Base-by-base conservation (phyloP, 2,113 vertebrate genomes). In the Otus sunia region DNA sequence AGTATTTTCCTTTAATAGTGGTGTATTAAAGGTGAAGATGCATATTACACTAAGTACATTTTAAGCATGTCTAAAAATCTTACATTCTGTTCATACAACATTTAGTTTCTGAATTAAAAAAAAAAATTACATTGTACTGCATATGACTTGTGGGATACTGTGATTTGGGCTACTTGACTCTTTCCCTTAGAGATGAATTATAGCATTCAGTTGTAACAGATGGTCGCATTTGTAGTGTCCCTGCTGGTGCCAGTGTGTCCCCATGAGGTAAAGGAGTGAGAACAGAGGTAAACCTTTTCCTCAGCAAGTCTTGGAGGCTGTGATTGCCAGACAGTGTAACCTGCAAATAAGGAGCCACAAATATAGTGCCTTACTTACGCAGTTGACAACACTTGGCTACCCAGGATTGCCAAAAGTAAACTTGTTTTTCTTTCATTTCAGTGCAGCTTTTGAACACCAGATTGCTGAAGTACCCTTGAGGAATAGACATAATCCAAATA, bases 151-250 rank as follows among this genome's bases (percentile, higher is more conserved):
- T 41, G 9, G 14, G 26, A 26, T 82, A 45, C 8, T 79, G 15
- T 41, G 72, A 50, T 39, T 86, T 59, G 32, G 21, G 5, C 15
- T 83, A 39, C 18, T 68, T 73, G 27, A 12, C 3, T 47, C 80
- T 76, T 83, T 79, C 13, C 5, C 6, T 60, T 49, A 23, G 18
- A 72, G n/a, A 67, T 18, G 4, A 63, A 52, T 63, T 32, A 22
- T 21, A 56, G 26, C 4, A 37, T 47, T 52, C n/a, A 55, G 3
- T 36, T 72, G 36, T 45, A 90, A 68, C 17, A 86, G 32, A 13
- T 45, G 22, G 17, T 6, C 2, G 1, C 0, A 0, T 71, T 59
- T 72, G 9, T 36, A 56, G 50, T 15, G 15, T 50, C 21, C 6
- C 45, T 37, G 25, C 11, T 83, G 37, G 19, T 72, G 37, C 15